A percentile compares a stretch with the other conserved stretches of the same genome.
Evolutionary conservation across 2,113 vertebrate species (phyloP).

Genomic region (Pseudorasbora parva): DNA sequence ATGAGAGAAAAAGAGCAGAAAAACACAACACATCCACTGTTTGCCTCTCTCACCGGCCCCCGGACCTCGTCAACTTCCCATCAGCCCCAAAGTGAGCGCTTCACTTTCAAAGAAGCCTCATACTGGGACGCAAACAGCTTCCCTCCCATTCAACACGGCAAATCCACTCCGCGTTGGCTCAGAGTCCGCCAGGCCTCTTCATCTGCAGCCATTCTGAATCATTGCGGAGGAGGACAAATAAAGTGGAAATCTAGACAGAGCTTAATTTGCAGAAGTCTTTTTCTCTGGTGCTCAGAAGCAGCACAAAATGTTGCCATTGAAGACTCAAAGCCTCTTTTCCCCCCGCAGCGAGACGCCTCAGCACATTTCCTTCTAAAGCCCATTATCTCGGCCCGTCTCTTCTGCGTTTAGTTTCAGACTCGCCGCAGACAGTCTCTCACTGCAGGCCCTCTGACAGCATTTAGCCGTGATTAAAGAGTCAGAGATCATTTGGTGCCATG

Average conservation of each 20-base stretch:
- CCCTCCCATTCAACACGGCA: background rate
- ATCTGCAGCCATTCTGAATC: constrained; percentile 44
- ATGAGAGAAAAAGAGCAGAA: constrained; percentile 49
- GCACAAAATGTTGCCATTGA: constrained; percentile 67
- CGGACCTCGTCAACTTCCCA: constrained; percentile 53
- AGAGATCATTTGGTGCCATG: constrained; percentile 69
- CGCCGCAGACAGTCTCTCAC: constrained; percentile 60
- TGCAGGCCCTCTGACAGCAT: constrained; percentile 65
- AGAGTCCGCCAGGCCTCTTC: constrained; percentile 31
- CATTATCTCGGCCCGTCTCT: constrained; percentile 73
- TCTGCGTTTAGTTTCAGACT: constrained; percentile 65
- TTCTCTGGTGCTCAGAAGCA: constrained; percentile 57
- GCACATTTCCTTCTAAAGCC: constrained; percentile 73
- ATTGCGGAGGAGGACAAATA: constrained; percentile 49
- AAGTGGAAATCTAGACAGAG: constrained; percentile 60
- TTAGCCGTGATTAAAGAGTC: constrained; percentile 76
- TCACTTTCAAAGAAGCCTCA: constrained; percentile 37
- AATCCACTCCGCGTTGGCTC: constrained; percentile 20
- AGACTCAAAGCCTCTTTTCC: constrained; percentile 71
- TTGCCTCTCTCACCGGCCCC: constrained; percentile 45
- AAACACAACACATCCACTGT: constrained; percentile 51
- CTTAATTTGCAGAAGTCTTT: constrained; percentile 68
- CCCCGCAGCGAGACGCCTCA: constrained; percentile 67
- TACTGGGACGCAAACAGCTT: constrained; percentile 15
- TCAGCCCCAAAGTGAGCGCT: constrained; percentile 51